phyloP scores from a whole-genome alignment of 2,113 vertebrate genomes.

The Mola mola region DNA sequence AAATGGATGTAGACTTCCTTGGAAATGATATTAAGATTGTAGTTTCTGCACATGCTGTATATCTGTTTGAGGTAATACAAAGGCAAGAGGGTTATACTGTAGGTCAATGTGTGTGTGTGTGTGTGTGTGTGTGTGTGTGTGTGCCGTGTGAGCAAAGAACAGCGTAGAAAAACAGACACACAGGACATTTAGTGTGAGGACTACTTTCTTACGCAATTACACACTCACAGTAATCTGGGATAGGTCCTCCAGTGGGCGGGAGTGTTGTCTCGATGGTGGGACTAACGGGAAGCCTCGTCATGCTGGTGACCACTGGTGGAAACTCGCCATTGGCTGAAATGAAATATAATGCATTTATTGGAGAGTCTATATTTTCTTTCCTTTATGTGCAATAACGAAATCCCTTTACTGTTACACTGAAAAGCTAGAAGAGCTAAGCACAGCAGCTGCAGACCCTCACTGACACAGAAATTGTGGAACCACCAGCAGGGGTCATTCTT shows the following conservation, averaged over 20 bases:
- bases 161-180: constrained; percentile 6
- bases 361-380: constrained; percentile 8
- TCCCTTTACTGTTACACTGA: constrained; percentile 8
- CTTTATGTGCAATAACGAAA: constrained; percentile 1
- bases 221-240: constrained; percentile 73
- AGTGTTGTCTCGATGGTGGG: constrained; percentile 46
- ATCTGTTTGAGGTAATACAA: too few species aligned
- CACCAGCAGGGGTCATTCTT: constrained; percentile 68
- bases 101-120: background rate
- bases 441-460: constrained; percentile 30
- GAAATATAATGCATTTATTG: constrained; percentile 40
- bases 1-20: too few species aligned
- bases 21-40: too few species aligned
- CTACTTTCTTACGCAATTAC: background rate
- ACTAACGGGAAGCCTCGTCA: constrained; percentile 30
- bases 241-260: constrained; percentile 41
- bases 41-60: too few species aligned
- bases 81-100: too few species aligned
- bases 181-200: background rate
- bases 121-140: constrained; percentile 3
- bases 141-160: constrained; percentile 1
- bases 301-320: constrained; percentile 71
- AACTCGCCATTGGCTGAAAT: constrained; percentile 82
- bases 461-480: constrained; percentile 34
- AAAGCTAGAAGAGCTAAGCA: too few species aligned